Percentiles rank a stretch among this genome's conserved stretches.
Evolutionary conservation across 2,113 vertebrate genomes (phyloP).

Genomic region (Ardeotis arabs): DNA sequence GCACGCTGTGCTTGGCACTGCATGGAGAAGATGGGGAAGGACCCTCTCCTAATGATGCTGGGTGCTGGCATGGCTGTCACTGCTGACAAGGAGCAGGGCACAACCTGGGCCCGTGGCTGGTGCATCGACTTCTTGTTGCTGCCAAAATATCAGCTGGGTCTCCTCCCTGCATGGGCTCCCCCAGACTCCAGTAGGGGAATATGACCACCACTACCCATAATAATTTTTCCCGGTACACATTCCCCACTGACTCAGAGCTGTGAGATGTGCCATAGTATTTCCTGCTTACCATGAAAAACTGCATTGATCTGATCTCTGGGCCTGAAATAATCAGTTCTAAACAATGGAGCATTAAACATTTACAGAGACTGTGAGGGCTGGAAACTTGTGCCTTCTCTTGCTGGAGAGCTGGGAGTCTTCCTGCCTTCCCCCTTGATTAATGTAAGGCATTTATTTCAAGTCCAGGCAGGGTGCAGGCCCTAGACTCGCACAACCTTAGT

Average conservation of each 20-base stretch:
- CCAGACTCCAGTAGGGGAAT: neutral
- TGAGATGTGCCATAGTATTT: neutral
- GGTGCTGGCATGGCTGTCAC: neutral
- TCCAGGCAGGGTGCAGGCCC: neutral
- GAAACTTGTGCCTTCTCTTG: neutral
- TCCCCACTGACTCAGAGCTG: neutral
- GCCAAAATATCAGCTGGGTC: neutral
- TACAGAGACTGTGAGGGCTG: neutral
- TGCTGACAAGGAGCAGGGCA: neutral
- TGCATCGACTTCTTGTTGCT: rapidly evolving
- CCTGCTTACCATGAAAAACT: neutral
- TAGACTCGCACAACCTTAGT: neutral
- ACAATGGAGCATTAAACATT: neutral
- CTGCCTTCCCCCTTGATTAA: neutral
- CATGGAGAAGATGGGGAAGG: rapidly evolving
- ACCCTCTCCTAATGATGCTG: neutral
- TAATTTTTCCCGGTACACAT: neutral
- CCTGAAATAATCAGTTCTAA: neutral
- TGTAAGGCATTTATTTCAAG: neutral
- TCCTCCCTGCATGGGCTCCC: rapidly evolving
- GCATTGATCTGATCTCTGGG: neutral
- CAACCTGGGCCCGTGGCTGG: neutral
- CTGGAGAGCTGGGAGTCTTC: neutral
- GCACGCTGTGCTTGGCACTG: rapidly evolving
- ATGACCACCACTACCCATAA: too few relatives aligned